Evolutionary conservation across 2,797 vertebrate genomes (phyloP), one percentile per base, ranked within the genome.

Genomic region (Sebastes minor): DNA sequence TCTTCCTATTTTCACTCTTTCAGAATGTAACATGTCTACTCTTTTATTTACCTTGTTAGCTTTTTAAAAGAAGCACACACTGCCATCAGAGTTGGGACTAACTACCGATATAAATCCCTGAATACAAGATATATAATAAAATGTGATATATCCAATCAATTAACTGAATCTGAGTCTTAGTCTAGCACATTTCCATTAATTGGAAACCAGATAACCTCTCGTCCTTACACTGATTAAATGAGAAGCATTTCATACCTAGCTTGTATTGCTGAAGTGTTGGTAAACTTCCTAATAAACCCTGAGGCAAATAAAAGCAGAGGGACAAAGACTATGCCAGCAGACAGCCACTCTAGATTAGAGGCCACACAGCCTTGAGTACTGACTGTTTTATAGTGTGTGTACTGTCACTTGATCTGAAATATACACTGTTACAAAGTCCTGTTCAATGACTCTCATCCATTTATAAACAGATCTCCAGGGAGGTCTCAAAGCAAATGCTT

Each of bases 401-500:
- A 56, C 80, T 72, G 82, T 82, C 82, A 86, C 56, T 78, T 27
- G 10, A 71, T 83, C 68, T 90, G 69, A 91, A 82, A 81, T 85
- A 87, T 71, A 86, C 35, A 88, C 72, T 49, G 76, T 79, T 71
- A 70, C 76, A 84, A 77, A 86, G 70, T 76, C 80, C 63, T 77
- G 68, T 74, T 92, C 80, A 82, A 74, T 81, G 76, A 78, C 70
- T 85, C 57, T 66, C 60, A 81, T 86, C 74, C 76, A 85, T 82
- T 84, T 88, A 85, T 81, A 86, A 84, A 89, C 80, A 83, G 56
- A 85, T 81, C 76, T 89, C 25, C 14, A 5, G 64, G 69, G 86
- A 91, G 46, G 46, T 80, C 63, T 83, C 46, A 66, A 68, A 82
- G 75, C 1, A 4, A 81, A 78, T 81, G 25, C 61, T 72, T 78